Percentiles rank a stretch among this genome's conserved stretches.
These are phyloP conservation scores for Puntigrus tetrazona DNA, from an alignment of 2,113 vertebrate genomes.

Conservation along the genomic window DNA sequence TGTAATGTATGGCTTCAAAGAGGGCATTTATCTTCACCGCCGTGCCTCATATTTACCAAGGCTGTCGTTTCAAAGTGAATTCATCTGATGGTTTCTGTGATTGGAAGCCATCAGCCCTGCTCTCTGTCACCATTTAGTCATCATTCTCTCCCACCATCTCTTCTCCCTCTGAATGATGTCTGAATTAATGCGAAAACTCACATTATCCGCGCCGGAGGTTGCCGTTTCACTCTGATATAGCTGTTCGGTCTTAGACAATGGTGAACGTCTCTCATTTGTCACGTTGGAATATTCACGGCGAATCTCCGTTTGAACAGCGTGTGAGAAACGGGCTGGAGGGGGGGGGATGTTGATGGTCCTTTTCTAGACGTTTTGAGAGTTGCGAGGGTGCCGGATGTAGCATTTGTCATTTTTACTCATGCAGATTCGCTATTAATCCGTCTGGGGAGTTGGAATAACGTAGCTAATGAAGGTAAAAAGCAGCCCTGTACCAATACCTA, in stretches of 20 bases:
- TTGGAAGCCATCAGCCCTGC: not conserved
- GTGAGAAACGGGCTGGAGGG: not conserved
- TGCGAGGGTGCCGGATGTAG: not conserved
- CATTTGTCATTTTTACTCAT: not conserved
- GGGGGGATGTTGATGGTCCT: not conserved
- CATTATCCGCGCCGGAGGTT: constrained; percentile 60
- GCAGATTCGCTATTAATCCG: not conserved
- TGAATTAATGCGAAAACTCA: constrained; percentile 30
- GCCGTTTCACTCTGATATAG: constrained; percentile 33
- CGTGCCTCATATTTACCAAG: constrained; percentile 52
- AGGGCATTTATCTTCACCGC: constrained; percentile 58
- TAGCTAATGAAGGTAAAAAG: not conserved
- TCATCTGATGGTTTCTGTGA: constrained; percentile 47
- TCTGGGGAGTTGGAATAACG: not conserved
- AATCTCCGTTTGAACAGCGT: not conserved
- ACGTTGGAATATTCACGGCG: not conserved
- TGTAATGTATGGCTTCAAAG: constrained; percentile 55
- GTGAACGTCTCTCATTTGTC: constrained; percentile 9
- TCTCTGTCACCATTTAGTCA: constrained; percentile 6
- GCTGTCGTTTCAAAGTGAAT: constrained; percentile 4
- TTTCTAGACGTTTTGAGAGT: not conserved
- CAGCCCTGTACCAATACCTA: not conserved
- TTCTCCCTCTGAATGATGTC: not conserved
- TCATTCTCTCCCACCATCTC: constrained; percentile 22
- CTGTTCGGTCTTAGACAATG: constrained; percentile 4